phyloP scores from a whole-genome alignment of 1,140 invertebrate genomes.

The Telenomus remus region DNA sequence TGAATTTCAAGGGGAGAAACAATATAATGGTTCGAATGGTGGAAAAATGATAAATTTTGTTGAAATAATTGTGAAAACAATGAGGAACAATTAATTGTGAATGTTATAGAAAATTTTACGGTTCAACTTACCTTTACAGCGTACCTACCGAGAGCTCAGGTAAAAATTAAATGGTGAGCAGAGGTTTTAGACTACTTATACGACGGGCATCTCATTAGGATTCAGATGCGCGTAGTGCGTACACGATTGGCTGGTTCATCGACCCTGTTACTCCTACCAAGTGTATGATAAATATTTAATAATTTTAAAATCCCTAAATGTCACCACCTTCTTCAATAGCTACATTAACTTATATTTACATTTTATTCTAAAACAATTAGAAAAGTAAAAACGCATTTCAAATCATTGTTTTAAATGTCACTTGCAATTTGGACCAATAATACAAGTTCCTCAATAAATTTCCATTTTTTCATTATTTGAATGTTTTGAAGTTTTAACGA shows the following conservation, averaged over 20 bases:
- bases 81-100: neutral
- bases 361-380: no score
- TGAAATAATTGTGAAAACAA: neutral
- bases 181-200: conserved; percentile 71
- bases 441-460: no score
- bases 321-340: conserved; percentile 17
- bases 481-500: no score
- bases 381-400: no score
- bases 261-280: conserved; percentile 65
- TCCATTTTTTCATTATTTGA: no score
- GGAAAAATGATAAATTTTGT: no score
- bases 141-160: conserved; percentile 49
- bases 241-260: conserved; percentile 72
- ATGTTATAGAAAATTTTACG: neutral
- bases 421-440: no score
- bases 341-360: no score
- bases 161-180: conserved; percentile 67
- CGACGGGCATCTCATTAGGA: conserved; percentile 71
- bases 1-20: no score
- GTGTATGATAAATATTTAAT: conserved; percentile 49
- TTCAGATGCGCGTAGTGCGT: conserved; percentile 69
- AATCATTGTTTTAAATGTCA: no score
- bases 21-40: no score
- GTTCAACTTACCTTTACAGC: conserved; percentile 67
- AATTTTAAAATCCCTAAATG: conserved; percentile 44